A percentile compares a stretch with the other conserved stretches of the same genome.
Evolutionary conservation across 2,888 invertebrate genomes (phyloP).

Genomic region (Elmis aenea): DNA sequence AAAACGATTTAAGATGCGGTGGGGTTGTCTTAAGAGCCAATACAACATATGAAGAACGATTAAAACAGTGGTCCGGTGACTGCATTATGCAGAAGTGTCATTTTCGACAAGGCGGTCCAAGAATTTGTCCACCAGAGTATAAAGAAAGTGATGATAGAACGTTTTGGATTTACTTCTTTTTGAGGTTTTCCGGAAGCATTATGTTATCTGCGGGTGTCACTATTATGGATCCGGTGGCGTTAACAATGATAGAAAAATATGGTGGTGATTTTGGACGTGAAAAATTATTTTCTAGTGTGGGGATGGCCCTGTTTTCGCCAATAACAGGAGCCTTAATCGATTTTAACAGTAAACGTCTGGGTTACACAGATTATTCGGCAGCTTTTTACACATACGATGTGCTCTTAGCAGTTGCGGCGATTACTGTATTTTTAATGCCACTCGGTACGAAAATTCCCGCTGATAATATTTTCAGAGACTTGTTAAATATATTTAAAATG

Average conservation of each 20-base stretch:
- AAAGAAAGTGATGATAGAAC: conserved; percentile 71
- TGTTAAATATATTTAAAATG: conserved; percentile 70
- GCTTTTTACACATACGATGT: conserved; percentile 81
- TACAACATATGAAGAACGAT: conserved; percentile 55
- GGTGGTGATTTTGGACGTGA: conserved; percentile 80
- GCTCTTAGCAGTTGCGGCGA: conserved; percentile 64
- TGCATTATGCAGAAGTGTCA: conserved; percentile 75
- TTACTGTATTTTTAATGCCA: conserved; percentile 73
- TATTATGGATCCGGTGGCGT: conserved; percentile 82
- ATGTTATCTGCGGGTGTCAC: conserved; percentile 81
- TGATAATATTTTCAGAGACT: conserved; percentile 70
- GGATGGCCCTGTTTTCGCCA: conserved; percentile 78
- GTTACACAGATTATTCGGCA: conserved; percentile 80
- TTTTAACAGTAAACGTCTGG: conserved; percentile 60
- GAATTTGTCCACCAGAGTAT: conserved; percentile 74
- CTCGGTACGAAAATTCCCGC: conserved; percentile 72
- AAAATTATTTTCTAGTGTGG: conserved; percentile 72
- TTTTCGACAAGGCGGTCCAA: conserved; percentile 69
- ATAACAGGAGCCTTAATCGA: conserved; percentile 76
- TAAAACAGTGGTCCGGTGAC: conserved; percentile 59
- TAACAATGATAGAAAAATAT: conserved; percentile 79
- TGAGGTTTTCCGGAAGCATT: conserved; percentile 75
- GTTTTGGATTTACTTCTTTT: conserved; percentile 77
- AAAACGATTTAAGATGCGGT: conserved; percentile 70
- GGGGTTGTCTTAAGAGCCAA: conserved; percentile 66